Evolutionary conservation across 2,797 vertebrate species (phyloP).

Genomic region (Zalophus californianus): DNA sequence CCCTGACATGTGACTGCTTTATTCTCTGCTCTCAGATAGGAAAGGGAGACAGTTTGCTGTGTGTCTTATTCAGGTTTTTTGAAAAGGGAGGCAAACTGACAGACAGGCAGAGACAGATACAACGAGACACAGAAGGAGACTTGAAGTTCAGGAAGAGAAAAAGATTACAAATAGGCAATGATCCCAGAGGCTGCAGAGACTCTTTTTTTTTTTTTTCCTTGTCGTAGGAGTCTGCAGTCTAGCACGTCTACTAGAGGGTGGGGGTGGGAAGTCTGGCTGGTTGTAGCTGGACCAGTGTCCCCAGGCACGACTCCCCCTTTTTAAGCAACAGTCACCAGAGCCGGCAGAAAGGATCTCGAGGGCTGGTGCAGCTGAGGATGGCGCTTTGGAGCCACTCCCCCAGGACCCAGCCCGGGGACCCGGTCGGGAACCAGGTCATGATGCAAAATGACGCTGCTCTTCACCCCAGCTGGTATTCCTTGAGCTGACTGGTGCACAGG

Average conservation of each 20-base stretch:
- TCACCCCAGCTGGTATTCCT: background rate
- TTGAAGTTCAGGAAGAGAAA: background rate
- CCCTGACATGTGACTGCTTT: constrained; percentile 62
- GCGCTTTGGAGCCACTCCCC: accelerated
- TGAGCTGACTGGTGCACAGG: background rate
- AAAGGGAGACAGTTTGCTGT: constrained; percentile 11
- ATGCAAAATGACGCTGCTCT: accelerated
- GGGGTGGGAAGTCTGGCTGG: background rate
- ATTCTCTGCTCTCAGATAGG: constrained; percentile 45
- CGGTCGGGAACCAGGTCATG: too few species aligned
- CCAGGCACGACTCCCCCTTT: accelerated
- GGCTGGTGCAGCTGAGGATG: accelerated
- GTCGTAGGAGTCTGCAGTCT: background rate
- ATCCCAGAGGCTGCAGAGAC: background rate
- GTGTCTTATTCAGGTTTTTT: constrained; percentile 47
- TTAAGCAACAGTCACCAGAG: background rate
- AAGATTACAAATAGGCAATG: background rate
- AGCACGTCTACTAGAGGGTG: background rate
- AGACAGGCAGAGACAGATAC: constrained; percentile 41
- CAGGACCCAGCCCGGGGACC: background rate
- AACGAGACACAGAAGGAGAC: background rate
- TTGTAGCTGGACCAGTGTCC: background rate
- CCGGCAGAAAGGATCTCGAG: background rate
- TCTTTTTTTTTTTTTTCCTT: background rate
- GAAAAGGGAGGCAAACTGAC: constrained; percentile 52